Conservation (phyloP, 2,888 invertebrate genomes). For the Orchesellides sinensis region DNA sequence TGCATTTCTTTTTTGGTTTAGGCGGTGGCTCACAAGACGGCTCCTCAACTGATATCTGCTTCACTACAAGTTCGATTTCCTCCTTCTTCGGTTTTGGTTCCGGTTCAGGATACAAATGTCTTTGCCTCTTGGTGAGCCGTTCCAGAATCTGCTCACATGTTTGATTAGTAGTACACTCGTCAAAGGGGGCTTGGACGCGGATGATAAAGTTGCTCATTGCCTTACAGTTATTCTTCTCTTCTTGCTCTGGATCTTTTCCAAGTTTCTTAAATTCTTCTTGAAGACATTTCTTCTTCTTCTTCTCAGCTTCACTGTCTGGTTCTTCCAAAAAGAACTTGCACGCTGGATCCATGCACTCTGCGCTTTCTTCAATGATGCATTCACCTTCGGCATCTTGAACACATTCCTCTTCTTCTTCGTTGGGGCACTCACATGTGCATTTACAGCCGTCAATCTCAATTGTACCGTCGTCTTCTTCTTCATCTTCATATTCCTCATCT, state of each 20-base stretch:
- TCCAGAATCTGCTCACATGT: conserved; percentile 54
- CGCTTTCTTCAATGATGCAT: conserved; percentile 52
- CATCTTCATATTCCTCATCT: conserved; percentile 21
- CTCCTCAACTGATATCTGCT: conserved; percentile 36
- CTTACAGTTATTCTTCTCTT: conserved; percentile 8
- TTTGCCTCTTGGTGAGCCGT: conserved; percentile 17
- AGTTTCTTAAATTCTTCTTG: background rate
- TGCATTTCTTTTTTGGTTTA: conserved; percentile 9
- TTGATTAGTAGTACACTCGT: conserved; percentile 19
- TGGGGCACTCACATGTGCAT: conserved; percentile 16
- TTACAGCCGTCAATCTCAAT: conserved; percentile 14
- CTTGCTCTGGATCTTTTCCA: background rate
- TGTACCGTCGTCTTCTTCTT: background rate
- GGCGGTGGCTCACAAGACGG: conserved; percentile 14
- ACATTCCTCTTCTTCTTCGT: conserved; percentile 44
- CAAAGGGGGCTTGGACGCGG: conserved; percentile 52
- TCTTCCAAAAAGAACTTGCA: conserved; percentile 32
- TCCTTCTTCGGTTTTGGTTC: background rate
- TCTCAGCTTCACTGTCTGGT: background rate
- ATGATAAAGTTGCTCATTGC: conserved; percentile 59
- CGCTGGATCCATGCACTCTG: conserved; percentile 32
- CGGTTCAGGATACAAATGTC: conserved; percentile 33
- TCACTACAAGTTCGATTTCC: conserved; percentile 18
- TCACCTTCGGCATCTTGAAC: conserved; percentile 59
- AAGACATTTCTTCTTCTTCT: background rate